Conservation (phyloP, 1,140 invertebrate genomes). For the Micrasema minimum region DNA sequence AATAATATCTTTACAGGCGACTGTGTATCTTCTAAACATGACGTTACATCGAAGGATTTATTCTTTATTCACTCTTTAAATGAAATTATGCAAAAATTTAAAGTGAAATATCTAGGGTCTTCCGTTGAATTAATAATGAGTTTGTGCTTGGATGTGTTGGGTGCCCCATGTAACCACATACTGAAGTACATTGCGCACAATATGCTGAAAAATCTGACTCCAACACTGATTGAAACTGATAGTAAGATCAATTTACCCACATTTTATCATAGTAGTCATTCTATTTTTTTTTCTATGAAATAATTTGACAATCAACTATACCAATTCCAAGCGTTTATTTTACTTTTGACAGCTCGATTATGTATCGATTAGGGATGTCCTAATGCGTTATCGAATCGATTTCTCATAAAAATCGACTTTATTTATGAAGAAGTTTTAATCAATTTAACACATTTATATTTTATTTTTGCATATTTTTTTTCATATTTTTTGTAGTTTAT, state of each 20-base stretch:
- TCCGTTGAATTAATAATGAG: slow-evolving; percentile 32
- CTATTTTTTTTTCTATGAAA: no score
- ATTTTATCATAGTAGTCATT: no score
- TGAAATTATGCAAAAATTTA: slow-evolving; percentile 42
- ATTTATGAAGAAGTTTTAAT: no score
- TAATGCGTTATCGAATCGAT: no score
- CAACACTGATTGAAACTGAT: slow-evolving; percentile 43
- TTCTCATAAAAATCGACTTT: no score
- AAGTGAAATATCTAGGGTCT: slow-evolving; percentile 43
- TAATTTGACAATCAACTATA: no score
- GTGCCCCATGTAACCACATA: slow-evolving; percentile 38
- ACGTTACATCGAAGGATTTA: slow-evolving; percentile 30
- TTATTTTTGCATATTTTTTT: no score
- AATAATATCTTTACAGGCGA: slow-evolving; percentile 45
- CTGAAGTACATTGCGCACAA: slow-evolving; percentile 44
- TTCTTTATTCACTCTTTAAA: slow-evolving; percentile 37
- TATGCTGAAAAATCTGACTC: slow-evolving; percentile 43
- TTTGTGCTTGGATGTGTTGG: slow-evolving; percentile 43
- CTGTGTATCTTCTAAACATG: slow-evolving; percentile 20
- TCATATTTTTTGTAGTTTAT: no score
- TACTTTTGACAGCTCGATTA: no score
- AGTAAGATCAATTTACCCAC: slow-evolving; percentile 44
- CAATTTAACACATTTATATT: no score
- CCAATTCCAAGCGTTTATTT: no score
- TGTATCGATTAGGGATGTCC: no score